Conservation (phyloP, 2,888 invertebrate species). For the Aporophyla lueneburgensis region DNA sequence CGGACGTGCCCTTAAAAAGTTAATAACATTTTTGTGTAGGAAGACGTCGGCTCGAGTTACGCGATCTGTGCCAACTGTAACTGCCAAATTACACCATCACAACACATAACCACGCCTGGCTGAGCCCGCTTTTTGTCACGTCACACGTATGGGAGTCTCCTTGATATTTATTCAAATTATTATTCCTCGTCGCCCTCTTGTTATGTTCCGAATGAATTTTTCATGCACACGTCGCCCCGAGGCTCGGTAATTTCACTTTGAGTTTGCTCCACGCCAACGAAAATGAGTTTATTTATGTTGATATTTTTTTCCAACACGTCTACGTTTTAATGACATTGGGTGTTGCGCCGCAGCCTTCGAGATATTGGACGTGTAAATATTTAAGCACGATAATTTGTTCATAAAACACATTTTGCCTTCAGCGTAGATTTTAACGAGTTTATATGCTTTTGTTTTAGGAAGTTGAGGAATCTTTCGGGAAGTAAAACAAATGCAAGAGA, state of each 20-base stretch:
- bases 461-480: conserved; percentile 21
- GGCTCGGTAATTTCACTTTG: conserved; percentile 89
- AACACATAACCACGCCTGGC: conserved; percentile 86
- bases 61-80: conserved; percentile 76
- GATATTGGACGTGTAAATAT: conserved; percentile 79
- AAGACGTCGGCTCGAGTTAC: conserved; percentile 82
- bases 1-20: conserved; percentile 80
- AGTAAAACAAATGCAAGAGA: conserved; percentile 1
- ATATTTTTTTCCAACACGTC: conserved; percentile 78
- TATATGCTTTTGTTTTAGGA: conserved; percentile 50
- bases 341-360: conserved; percentile 70
- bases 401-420: conserved; percentile 68
- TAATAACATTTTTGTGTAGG: conserved; percentile 86
- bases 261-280: conserved; percentile 82
- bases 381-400: conserved; percentile 78
- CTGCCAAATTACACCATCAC: conserved; percentile 88
- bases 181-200: conserved; percentile 87
- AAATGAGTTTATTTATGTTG: conserved; percentile 87
- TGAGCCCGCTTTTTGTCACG: conserved; percentile 87
- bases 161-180: conserved; percentile 91
- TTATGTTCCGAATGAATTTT: conserved; percentile 89
- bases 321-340: conserved; percentile 76
- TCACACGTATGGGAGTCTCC: conserved; percentile 81
- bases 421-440: conserved; percentile 59
- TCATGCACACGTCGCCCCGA: conserved; percentile 87